Conservation (phyloP, 2,888 invertebrate genomes). For the Cordilura impudica region DNA sequence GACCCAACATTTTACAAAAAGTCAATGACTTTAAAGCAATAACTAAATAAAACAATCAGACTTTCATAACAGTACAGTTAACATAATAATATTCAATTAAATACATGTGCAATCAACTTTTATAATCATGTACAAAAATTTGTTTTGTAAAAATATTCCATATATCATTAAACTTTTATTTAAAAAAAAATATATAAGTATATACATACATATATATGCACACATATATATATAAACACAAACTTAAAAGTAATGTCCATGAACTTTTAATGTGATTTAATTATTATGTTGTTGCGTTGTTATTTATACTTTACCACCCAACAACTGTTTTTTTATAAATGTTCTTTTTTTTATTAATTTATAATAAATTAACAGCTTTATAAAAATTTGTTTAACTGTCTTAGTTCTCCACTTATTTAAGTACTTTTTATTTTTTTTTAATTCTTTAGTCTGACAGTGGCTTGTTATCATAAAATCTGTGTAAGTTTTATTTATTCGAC, state of each 20-base stretch:
- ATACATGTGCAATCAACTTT: too few species aligned
- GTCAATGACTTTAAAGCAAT: too few species aligned
- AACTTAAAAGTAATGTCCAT: constrained; percentile 47
- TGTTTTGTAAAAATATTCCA: too few species aligned
- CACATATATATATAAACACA: too few species aligned
- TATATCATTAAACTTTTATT: too few species aligned
- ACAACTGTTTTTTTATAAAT: constrained; percentile 31
- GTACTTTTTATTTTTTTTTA: constrained; percentile 16
- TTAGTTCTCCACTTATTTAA: constrained; percentile 35
- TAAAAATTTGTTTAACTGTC: constrained; percentile 29
- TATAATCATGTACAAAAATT: too few species aligned
- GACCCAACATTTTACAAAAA: too few species aligned
- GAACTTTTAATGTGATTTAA: constrained; percentile 44
- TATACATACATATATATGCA: too few species aligned
- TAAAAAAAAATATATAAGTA: too few species aligned
- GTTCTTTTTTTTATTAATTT: constrained; percentile 45
- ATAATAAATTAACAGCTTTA: constrained; percentile 60
- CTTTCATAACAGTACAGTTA: too few species aligned
- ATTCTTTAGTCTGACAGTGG: constrained; percentile 6
- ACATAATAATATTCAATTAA: too few species aligned
- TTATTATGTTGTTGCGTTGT: constrained; percentile 26
- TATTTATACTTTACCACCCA: constrained; percentile 13
- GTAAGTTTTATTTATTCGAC: constrained; percentile 41
- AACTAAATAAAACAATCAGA: too few species aligned
- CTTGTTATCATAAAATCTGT: constrained; percentile 49